Conservation (phyloP, 2,113 vertebrate genomes). For the Oncorhynchus kisutch region DNA sequence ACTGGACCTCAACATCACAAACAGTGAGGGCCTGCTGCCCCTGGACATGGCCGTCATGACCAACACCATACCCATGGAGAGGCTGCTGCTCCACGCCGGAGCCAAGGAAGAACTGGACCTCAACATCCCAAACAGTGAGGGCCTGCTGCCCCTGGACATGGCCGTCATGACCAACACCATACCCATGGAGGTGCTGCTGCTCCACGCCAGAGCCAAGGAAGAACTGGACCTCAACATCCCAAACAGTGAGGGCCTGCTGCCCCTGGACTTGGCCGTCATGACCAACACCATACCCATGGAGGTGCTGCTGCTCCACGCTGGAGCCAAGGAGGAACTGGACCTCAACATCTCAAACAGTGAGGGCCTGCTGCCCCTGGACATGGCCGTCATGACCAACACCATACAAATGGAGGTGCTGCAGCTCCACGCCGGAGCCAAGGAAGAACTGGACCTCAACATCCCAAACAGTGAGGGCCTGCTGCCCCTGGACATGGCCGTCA, state of each 20-base stretch:
- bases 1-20: too few relatives aligned
- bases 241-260: constrained; percentile 88
- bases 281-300: constrained; percentile 90
- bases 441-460: too few relatives aligned
- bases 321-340: constrained; percentile 77
- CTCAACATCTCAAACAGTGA: constrained; percentile 91
- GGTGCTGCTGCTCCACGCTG: constrained; percentile 80
- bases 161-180: constrained; percentile 92
- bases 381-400: constrained; percentile 93
- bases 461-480: constrained; percentile 90
- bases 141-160: constrained; percentile 86
- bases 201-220: constrained; percentile 85
- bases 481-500: constrained; percentile 87
- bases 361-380: constrained; percentile 86
- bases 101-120: constrained; percentile 79
- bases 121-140: constrained; percentile 90
- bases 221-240: too few relatives aligned
- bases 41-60: constrained; percentile 92
- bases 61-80: constrained; percentile 88
- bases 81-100: constrained; percentile 80
- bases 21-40: constrained; percentile 87
- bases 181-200: constrained; percentile 84
- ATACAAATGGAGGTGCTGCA: constrained; percentile 84
- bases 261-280: constrained; percentile 89
- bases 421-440: constrained; percentile 83